Conservation (phyloP, 2,888 invertebrate species). For the Lasioglossum calceatum region DNA sequence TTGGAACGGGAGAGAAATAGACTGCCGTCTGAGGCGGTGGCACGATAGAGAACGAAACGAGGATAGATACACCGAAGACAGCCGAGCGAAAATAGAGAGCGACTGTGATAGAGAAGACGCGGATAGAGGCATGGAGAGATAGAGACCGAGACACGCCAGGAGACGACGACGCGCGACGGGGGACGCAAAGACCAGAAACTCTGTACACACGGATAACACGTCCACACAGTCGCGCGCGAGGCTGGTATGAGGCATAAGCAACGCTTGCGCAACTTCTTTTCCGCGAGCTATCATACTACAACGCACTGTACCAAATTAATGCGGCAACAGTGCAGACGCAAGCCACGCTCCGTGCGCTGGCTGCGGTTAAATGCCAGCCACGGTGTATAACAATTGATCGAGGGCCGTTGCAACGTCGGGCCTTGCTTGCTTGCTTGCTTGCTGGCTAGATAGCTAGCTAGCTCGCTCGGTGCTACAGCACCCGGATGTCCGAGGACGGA, state of each 20-base stretch:
- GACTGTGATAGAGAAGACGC: conserved; percentile 4
- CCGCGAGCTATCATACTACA: conserved; percentile 73
- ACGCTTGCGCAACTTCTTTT: conserved; percentile 78
- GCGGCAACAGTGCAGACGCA: conserved; percentile 64
- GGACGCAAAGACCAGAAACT: conserved; percentile 29
- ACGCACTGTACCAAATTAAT: conserved; percentile 79
- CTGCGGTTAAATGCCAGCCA: conserved; percentile 74
- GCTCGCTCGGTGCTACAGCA: conserved; percentile 51
- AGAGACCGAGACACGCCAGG: neutral
- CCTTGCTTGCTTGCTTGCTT: neutral
- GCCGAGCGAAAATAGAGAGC: conserved; percentile 12
- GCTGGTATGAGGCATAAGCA: conserved; percentile 61
- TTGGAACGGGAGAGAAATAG: conserved; percentile 27
- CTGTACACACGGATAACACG: conserved; percentile 2
- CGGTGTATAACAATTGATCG: conserved; percentile 71
- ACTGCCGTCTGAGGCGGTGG: neutral
- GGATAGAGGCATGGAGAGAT: neutral
- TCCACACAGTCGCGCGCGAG: conserved; percentile 8
- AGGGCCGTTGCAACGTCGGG: conserved; percentile 49
- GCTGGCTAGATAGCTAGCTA: conserved; percentile 12
- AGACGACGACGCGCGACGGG: neutral
- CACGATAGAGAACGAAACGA: neutral
- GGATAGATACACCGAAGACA: conserved; percentile 21
- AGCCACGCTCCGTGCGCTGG: conserved; percentile 50
- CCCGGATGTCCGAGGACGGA: conserved; percentile 79